Conservation (phyloP, 2,113 vertebrate genomes). For the Leptobrachium ailaonicum region DNA sequence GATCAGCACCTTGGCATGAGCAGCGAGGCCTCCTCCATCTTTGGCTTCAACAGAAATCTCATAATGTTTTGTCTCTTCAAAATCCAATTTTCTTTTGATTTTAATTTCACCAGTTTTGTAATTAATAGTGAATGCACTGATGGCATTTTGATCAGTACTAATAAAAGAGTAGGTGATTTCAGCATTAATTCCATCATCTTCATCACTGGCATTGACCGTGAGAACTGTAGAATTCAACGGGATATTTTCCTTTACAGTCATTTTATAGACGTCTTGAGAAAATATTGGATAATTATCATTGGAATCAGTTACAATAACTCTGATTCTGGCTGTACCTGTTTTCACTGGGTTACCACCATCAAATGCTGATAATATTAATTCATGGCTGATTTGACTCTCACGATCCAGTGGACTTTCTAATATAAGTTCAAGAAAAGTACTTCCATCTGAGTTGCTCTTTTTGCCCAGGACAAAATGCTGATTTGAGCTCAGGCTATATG, state of each 20-base stretch:
- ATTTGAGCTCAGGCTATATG: constrained; percentile 69
- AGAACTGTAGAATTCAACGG: constrained; percentile 30
- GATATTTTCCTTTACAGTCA: constrained; percentile 37
- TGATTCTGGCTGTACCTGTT: constrained; percentile 55
- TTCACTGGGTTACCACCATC: constrained; percentile 57
- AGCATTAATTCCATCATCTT: constrained; percentile 49
- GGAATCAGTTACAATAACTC: constrained; percentile 59
- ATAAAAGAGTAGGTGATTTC: constrained; percentile 69
- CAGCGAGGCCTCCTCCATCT: constrained; percentile 76
- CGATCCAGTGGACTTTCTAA: constrained; percentile 65
- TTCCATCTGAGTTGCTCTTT: constrained; percentile 64
- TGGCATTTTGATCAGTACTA: constrained; percentile 71
- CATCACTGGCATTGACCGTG: constrained; percentile 49
- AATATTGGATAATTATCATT: constrained; percentile 61
- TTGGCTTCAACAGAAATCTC: constrained; percentile 79
- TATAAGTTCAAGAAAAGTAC: constrained; percentile 73
- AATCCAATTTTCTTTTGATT: constrained; percentile 73
- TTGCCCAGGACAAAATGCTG: constrained; percentile 74
- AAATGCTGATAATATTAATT: constrained; percentile 58
- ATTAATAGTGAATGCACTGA: constrained; percentile 70
- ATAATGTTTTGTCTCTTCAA: constrained; percentile 73
- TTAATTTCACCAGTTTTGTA: constrained; percentile 69
- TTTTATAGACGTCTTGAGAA: constrained; percentile 48
- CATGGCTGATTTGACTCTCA: constrained; percentile 54
- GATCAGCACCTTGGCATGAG: constrained; percentile 78